Conservation (phyloP, 1,140 invertebrate species). For the Asobara japonica region DNA sequence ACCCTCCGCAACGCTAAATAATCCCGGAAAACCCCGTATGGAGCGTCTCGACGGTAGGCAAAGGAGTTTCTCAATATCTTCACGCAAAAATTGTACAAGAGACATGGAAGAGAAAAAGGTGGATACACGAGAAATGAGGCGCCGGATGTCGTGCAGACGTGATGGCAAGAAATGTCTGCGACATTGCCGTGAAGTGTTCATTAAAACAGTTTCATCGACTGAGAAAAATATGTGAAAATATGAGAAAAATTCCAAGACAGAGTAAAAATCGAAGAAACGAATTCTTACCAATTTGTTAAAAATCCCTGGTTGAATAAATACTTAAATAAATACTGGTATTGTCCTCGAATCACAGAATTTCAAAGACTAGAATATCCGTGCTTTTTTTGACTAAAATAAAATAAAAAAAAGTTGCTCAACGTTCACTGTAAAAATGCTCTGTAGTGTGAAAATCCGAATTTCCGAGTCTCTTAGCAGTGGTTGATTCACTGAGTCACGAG, state of each 20-base stretch:
- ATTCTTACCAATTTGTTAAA: conserved; percentile 55
- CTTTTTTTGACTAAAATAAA: conserved; percentile 11
- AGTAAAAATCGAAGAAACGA: not conserved
- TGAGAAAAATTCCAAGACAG: not conserved
- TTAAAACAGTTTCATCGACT: not conserved
- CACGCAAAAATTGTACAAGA: not conserved
- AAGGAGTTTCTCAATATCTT: not conserved
- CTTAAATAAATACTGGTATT: conserved; percentile 37
- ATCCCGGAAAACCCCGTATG: not conserved
- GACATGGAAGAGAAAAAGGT: conserved; percentile 1
- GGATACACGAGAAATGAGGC: conserved; percentile 12
- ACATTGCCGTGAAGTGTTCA: no score
- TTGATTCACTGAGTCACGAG: not conserved
- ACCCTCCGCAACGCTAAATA: not conserved
- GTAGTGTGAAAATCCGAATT: no score
- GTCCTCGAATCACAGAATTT: conserved; percentile 17
- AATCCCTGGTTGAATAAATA: conserved; percentile 62
- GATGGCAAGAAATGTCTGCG: not conserved
- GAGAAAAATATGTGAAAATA: not conserved
- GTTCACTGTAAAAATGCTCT: not conserved
- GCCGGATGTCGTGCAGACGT: conserved; percentile 18
- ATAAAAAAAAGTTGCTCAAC: not conserved
- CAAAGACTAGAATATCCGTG: conserved; percentile 15
- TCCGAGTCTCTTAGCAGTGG: no score
- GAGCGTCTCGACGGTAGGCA: not conserved